Percentiles rank a stretch among this genome's conserved stretches.
phyloP scores from a whole-genome alignment of 1,140 invertebrate species.

The Chelonus insularis region DNA sequence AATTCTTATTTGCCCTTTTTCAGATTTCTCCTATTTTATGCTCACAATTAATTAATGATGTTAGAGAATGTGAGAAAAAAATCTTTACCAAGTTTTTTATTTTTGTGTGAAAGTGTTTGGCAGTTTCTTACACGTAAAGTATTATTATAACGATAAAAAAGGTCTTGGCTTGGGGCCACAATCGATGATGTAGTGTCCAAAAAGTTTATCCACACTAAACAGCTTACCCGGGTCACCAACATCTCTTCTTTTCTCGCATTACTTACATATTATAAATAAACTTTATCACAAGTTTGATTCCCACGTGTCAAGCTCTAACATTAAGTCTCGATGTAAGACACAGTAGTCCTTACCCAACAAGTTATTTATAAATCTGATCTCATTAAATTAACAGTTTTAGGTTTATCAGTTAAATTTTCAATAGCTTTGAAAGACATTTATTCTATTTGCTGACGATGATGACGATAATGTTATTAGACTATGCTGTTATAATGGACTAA shows the following conservation, averaged over 20 bases:
- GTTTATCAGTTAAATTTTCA: too few species aligned
- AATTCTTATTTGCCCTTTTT: too few species aligned
- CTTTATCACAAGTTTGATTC: conserved; percentile 17
- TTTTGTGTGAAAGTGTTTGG: not conserved
- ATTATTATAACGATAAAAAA: conserved; percentile 27
- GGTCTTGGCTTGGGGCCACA: conserved; percentile 32
- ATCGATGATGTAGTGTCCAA: conserved; percentile 36
- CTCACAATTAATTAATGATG: too few species aligned
- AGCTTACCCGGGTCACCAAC: conserved; percentile 21
- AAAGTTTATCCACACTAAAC: conserved; percentile 31
- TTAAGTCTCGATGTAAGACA: not conserved
- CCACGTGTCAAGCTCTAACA: conserved; percentile 20
- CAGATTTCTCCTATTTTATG: too few species aligned
- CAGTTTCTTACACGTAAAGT: conserved; percentile 31
- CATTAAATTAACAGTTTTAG: too few species aligned
- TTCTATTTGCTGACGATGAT: too few species aligned
- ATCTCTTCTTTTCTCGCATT: conserved; percentile 7
- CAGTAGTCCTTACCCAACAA: too few species aligned
- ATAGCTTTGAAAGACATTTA: too few species aligned
- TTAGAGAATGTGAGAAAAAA: too few species aligned
- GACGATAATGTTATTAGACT: too few species aligned
- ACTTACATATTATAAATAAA: conserved; percentile 31
- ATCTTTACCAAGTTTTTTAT: not conserved
- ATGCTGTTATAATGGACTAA: too few species aligned
- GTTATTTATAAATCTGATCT: too few species aligned